A percentile compares a stretch with the other conserved stretches of the same genome.
These are phyloP conservation scores for Serripes groenlandicus DNA, from an alignment of 2,888 invertebrate genomes.

Conservation along the genomic window DNA sequence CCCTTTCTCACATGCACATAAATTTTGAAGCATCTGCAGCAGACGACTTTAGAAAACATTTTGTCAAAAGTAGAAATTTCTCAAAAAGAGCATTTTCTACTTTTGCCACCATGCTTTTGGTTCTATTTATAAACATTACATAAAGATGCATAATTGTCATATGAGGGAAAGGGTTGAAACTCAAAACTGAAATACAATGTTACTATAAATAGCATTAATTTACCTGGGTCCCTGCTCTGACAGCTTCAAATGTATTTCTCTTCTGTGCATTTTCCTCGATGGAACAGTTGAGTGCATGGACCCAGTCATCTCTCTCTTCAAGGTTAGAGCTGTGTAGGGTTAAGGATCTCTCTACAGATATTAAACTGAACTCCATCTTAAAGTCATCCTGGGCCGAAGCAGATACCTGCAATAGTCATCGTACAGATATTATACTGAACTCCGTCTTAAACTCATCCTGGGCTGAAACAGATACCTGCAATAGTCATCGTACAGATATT, in stretches of 20 bases:
- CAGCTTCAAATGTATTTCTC: constrained; percentile 86
- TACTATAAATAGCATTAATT: not conserved
- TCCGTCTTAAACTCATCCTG: constrained; percentile 88
- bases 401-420: constrained; percentile 77
- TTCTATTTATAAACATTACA: no score
- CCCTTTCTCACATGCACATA: no score
- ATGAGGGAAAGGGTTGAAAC: no score
- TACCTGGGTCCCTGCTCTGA: constrained; percentile 76
- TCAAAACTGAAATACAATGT: no score
- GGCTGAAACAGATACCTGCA: constrained; percentile 78
- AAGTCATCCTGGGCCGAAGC: constrained; percentile 86
- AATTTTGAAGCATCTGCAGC: no score
- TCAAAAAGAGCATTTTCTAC: no score
- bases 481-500: constrained; percentile 87
- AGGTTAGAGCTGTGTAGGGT: constrained; percentile 88
- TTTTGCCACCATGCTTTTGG: no score
- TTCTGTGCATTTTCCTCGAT: constrained; percentile 87
- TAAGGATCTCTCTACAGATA: constrained; percentile 88
- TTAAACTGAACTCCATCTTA: constrained; percentile 88
- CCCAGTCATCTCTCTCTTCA: constrained; percentile 88
- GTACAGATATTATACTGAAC: constrained; percentile 88
- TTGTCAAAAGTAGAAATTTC: no score
- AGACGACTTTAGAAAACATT: no score
- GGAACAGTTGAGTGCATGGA: constrained; percentile 87
- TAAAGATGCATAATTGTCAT: no score